Conservation (phyloP, 2,113 vertebrate species). For the Ailuropoda melanoleuca region DNA sequence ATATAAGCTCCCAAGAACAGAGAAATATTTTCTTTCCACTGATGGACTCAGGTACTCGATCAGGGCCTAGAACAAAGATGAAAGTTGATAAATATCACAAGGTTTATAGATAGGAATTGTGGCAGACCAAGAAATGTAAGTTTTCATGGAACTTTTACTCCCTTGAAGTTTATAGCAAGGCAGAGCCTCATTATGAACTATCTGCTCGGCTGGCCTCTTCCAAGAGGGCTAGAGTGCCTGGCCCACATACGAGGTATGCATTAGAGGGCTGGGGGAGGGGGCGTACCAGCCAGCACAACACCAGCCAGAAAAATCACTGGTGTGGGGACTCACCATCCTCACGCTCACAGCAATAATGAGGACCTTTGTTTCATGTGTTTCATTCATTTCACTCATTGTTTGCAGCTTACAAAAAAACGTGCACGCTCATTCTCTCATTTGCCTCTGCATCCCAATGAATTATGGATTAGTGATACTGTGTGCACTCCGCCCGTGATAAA, state of each 20-base stretch:
- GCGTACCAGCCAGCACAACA: neutral
- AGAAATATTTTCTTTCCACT: neutral
- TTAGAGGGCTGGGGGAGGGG: too few species aligned
- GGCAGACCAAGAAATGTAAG: neutral
- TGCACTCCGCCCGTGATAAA: accelerated
- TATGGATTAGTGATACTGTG: neutral
- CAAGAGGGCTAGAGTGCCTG: neutral
- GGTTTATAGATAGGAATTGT: neutral
- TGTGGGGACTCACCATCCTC: accelerated
- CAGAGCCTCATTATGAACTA: neutral
- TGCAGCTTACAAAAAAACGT: neutral
- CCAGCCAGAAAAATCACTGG: neutral
- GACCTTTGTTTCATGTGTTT: too few species aligned
- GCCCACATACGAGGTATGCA: neutral
- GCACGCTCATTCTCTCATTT: neutral
- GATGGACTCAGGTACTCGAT: neutral
- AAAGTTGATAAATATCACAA: neutral
- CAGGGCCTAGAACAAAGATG: neutral
- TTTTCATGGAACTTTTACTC: neutral
- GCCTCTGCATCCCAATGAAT: neutral
- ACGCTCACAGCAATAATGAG: neutral
- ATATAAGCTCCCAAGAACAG: neutral
- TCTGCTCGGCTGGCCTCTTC: neutral
- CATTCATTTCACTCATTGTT: too few species aligned
- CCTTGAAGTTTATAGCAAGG: neutral